Evolutionary conservation across 2,113 vertebrate genomes (phyloP).

Genomic region (Synodontis membranacea): DNA sequence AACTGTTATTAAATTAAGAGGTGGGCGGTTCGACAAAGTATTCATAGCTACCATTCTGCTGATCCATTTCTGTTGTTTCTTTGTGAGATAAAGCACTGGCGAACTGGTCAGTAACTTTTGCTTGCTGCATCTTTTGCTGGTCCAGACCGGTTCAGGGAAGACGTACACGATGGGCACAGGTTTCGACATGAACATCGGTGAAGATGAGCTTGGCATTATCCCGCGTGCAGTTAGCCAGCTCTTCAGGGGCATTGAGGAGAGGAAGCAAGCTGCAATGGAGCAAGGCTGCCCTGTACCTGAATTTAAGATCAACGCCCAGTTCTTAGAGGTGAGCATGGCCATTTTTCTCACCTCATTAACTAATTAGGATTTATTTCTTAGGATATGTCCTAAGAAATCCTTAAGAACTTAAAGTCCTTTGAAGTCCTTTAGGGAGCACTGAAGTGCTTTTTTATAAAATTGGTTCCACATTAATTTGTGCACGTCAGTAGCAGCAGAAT

Average conservation of each 20-base stretch:
- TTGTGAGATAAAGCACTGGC: neutral
- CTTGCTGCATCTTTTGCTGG: neutral
- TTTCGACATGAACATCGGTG: conserved; percentile 89
- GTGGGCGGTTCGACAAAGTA: neutral
- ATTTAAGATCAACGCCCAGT: conserved; percentile 98
- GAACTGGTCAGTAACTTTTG: neutral
- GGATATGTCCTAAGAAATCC: neutral
- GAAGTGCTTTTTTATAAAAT: neutral
- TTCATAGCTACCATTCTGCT: neutral
- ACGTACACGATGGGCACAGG: conserved; percentile 99
- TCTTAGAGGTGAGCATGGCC: conserved; percentile 85
- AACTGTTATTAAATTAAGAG: neutral
- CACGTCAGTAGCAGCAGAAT: neutral
- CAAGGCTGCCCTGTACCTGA: conserved; percentile 89
- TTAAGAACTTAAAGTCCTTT: neutral
- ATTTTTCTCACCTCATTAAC: neutral
- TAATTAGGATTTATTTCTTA: conserved; percentile 22
- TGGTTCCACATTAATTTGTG: neutral
- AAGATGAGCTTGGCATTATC: conserved; percentile 95
- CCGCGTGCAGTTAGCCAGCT: conserved; percentile 90
- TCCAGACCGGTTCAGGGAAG: conserved; percentile 95
- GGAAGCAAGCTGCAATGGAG: conserved; percentile 79
- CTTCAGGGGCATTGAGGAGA: conserved; percentile 90
- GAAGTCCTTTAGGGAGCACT: neutral
- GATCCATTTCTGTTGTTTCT: neutral